Conservation (phyloP, 2,113 vertebrate genomes). For the Chloropsis hardwickii region DNA sequence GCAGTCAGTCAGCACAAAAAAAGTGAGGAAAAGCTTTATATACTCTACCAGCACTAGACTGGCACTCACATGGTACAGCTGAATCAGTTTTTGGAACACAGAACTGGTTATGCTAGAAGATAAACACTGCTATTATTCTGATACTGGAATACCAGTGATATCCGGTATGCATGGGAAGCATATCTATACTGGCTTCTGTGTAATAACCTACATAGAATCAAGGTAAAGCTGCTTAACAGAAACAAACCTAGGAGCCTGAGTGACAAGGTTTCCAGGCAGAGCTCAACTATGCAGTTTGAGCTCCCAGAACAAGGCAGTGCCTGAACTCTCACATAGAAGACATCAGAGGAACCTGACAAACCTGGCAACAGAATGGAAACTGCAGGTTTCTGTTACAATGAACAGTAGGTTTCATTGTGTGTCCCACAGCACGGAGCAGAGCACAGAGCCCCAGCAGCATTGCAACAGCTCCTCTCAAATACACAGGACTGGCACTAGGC, state of each 20-base stretch:
- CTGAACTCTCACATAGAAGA: background rate
- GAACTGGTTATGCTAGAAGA: background rate
- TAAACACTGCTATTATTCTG: background rate
- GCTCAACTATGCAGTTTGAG: background rate
- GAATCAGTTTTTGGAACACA: background rate
- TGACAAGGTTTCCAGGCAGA: background rate
- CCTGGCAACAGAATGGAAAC: background rate
- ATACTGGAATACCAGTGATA: background rate
- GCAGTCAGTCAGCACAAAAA: background rate
- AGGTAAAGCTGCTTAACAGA: background rate
- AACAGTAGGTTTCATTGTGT: background rate
- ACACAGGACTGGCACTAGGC: background rate
- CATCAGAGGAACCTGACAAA: background rate
- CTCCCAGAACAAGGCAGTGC: background rate
- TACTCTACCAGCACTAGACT: background rate
- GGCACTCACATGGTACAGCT: background rate
- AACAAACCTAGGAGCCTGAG: background rate
- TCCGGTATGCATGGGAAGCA: background rate
- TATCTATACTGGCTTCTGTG: background rate
- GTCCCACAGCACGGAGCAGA: rapidly evolving
- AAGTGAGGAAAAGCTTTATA: background rate
- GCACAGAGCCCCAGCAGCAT: background rate
- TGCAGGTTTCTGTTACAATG: background rate
- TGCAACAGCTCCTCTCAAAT: background rate
- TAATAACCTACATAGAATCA: background rate